These are phyloP conservation scores for Myotis yumanensis DNA, from an alignment of 2,113 vertebrate species.

Conservation along the genomic window DNA sequence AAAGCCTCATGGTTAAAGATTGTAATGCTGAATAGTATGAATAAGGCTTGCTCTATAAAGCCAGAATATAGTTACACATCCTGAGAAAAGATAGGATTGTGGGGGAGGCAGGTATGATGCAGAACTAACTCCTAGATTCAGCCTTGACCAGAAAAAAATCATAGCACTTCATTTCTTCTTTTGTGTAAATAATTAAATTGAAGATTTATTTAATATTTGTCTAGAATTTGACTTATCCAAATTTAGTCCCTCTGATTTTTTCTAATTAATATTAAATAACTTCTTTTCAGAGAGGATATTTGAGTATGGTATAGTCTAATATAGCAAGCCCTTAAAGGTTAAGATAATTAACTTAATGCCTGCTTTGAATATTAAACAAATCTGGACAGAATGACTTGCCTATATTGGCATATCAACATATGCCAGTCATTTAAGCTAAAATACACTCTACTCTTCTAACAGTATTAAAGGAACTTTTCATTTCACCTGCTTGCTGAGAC, in stretches of 20 bases:
- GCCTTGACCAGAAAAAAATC: constrained; percentile 13
- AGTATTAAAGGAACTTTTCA: constrained; percentile 24
- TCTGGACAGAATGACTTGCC: not conserved
- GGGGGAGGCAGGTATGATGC: not conserved
- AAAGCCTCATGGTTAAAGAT: not conserved
- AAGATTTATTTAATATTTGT: not conserved
- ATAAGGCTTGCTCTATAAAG: constrained; percentile 37
- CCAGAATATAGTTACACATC: not conserved
- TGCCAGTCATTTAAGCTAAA: not conserved
- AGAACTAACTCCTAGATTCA: not conserved
- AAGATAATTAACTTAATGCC: constrained; percentile 32
- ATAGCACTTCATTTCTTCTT: constrained; percentile 20
- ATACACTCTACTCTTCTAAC: constrained; percentile 19
- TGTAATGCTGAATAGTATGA: not conserved
- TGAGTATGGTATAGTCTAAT: not conserved
- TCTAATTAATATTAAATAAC: constrained; percentile 30
- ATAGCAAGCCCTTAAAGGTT: constrained; percentile 11
- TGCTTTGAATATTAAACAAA: constrained; percentile 39
- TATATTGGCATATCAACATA: not conserved
- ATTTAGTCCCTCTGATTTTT: not conserved
- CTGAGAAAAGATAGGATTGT: not conserved
- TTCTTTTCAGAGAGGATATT: constrained; percentile 42
- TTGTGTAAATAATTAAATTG: not conserved
- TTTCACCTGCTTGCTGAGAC: not conserved
- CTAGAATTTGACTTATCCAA: constrained; percentile 46